Evolutionary conservation across 2,113 vertebrate genomes (phyloP).

Genomic region (Rhinoderma darwinii): DNA sequence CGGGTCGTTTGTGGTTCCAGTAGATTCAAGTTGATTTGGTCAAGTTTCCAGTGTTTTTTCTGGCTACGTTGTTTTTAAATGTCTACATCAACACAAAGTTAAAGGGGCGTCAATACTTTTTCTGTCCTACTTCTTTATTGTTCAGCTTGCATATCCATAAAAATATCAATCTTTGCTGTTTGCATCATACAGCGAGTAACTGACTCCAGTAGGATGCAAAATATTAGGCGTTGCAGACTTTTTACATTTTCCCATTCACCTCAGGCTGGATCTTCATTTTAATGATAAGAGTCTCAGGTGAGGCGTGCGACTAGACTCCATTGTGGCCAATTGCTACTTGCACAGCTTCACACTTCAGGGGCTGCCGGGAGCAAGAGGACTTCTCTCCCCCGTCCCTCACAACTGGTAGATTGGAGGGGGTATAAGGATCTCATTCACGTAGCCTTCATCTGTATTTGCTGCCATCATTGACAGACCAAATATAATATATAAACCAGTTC

Average conservation of each 20-base stretch:
- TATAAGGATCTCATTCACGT: background rate
- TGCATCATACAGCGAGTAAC: background rate
- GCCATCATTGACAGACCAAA: too few relatives aligned
- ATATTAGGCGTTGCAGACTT: background rate
- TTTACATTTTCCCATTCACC: constrained; percentile 9
- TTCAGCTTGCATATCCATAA: too few relatives aligned
- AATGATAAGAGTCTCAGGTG: constrained; percentile 4
- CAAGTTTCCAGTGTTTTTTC: too few relatives aligned
- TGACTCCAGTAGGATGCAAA: background rate
- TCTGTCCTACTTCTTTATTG: too few relatives aligned
- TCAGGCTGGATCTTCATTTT: constrained; percentile 18
- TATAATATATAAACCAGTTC: background rate
- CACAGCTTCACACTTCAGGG: constrained; percentile 40
- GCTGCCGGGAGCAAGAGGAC: constrained; percentile 6
- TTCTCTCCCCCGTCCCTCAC: background rate
- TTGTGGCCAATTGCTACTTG: constrained; percentile 23
- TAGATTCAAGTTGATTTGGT: too few relatives aligned
- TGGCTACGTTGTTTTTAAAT: too few relatives aligned
- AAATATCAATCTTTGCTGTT: background rate
- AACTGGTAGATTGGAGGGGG: background rate
- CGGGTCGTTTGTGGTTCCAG: too few relatives aligned
- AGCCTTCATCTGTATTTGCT: background rate
- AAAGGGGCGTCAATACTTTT: too few relatives aligned
- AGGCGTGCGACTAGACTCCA: background rate
- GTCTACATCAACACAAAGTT: too few relatives aligned